Percentiles rank a stretch among this genome's conserved stretches.
These are phyloP conservation scores for Coreoperca whiteheadi DNA, from an alignment of 2,113 vertebrate genomes.

Conservation along the genomic window DNA sequence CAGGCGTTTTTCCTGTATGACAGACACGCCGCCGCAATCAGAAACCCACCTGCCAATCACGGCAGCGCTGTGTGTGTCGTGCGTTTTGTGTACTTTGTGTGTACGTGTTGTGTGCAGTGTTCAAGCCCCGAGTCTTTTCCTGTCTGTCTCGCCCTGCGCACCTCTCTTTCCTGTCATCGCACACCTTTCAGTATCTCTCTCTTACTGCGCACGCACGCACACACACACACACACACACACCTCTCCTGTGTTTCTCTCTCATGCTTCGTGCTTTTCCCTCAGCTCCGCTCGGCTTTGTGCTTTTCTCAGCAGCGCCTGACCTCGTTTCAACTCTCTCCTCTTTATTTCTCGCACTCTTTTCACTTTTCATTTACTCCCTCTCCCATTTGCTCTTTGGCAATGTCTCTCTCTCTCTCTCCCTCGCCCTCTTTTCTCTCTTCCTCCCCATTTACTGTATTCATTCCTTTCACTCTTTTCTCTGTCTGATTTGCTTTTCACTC, in stretches of 20 bases:
- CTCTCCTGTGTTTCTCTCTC: conserved; percentile 4
- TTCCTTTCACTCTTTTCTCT: conserved; percentile 21
- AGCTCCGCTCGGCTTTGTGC: conserved; percentile 19
- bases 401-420: not conserved
- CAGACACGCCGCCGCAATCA: not conserved
- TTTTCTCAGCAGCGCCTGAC: conserved; percentile 36
- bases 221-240: conserved; percentile 14
- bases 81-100: not conserved
- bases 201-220: conserved; percentile 3
- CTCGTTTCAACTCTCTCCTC: conserved; percentile 42
- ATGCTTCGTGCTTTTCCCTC: conserved; percentile 22
- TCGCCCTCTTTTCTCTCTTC: not conserved
- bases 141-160: not conserved
- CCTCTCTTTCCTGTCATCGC: conserved; percentile 13
- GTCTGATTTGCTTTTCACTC: conserved; percentile 9
- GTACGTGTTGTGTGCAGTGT: not conserved
- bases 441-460: conserved; percentile 40
- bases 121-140: not conserved
- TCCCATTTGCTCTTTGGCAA: conserved; percentile 17
- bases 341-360: conserved; percentile 23
- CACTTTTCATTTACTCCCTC: conserved; percentile 32
- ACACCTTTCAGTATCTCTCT: conserved; percentile 18
- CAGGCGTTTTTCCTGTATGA: not conserved
- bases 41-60: not conserved
- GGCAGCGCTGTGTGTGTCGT: not conserved